Evolutionary conservation across 1,140 invertebrate species (phyloP), one percentile per base, ranked within the genome.

Genomic region (Aphaenogaster floridana): DNA sequence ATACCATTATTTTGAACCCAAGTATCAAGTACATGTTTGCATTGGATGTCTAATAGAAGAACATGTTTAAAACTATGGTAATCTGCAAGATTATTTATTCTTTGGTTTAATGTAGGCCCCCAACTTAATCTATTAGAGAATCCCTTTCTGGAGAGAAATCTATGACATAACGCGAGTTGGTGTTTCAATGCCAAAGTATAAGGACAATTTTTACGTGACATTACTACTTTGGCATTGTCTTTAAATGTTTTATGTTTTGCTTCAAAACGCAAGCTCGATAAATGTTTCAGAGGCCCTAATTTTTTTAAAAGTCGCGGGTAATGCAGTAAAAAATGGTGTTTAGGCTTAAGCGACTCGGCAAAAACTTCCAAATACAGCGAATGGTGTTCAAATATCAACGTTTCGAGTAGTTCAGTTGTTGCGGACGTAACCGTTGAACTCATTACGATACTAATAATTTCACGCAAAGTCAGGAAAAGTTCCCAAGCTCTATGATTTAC

Each of bases 281-380:
- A 57, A 57, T 57, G 17, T 57, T 76, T 76, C 5, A 57, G 34
- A 21, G 72, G 72, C 28, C 36, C 72, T 21, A 76, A 42, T 59
- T 4, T 57, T 76, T 5, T 57, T 36, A 76, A 50, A 13, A 76
- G 17, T 57, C 52, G 34, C 0, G 34, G n/a, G 1, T 76, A 76
- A 59, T 76, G 72, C 21, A 76, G 2, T 11, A 76, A 3, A 9
- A 57, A 76, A 59, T 76, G 72, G 28, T 77, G 54, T 77, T 77
- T 77, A 28, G 54, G 52, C 45, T 77, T 61, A 2, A 77, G 3
- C 15, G 54, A 3, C 11, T 45, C 52, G 0, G 34, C 17, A 59
- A 59, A 76, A 57, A 76, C 36, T 59, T 76, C 36, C 0, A 76
- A 42, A 42, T 76, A 76, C 28, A 76, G 6, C 11, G 50, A 57